Evolutionary conservation across 1,140 invertebrate genomes (phyloP), one percentile per base, ranked within the genome.

Genomic region (Chelonus insularis): DNA sequence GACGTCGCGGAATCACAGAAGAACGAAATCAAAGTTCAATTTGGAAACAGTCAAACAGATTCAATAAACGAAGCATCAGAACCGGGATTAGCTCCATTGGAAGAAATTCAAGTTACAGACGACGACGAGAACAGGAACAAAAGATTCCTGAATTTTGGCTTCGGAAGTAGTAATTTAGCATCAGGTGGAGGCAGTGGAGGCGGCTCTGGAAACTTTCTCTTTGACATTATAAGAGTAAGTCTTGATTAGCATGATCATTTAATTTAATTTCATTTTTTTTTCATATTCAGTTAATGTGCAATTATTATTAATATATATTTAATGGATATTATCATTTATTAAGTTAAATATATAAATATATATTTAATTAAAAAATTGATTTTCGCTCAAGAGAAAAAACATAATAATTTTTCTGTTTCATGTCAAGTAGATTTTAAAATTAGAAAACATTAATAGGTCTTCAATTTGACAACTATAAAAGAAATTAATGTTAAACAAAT

Each of bases 151-250:
- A 89, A 84, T 75, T 91, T 91, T 71, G 70, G 64, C 2, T 71
- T 68, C 0, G 84, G 83, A 8, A 73, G 80, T 52, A 72, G 71
- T 37, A 84, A 81, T 9, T 81, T 74, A 43, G 72, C 61, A 63
- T 74, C 72, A 59, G 78, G 84, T 50, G n/a, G n/a, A n/a, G 85
- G 83, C 11, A 84, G 82, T 59, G 84, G 84, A 9, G 87, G 87
- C 52, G 91, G 91, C 32, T 92, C 90, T 7, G 91, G 91, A 57
- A 94, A 93, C 81, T 92, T 94, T 82, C 82, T 94, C 57, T 92
- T 93, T 80, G 91, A 94, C 78, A 89, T 92, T 68, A 90, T 93
- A 73, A 85, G 91, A 84, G 91, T 93, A 83, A 90, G 88, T 84
- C 62, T 32, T 57, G 18, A 20, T 47, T 57, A 6, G 32, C n/a